Evolutionary conservation across 2,888 invertebrate genomes (phyloP).

Genomic region (Capitulum mitella): DNA sequence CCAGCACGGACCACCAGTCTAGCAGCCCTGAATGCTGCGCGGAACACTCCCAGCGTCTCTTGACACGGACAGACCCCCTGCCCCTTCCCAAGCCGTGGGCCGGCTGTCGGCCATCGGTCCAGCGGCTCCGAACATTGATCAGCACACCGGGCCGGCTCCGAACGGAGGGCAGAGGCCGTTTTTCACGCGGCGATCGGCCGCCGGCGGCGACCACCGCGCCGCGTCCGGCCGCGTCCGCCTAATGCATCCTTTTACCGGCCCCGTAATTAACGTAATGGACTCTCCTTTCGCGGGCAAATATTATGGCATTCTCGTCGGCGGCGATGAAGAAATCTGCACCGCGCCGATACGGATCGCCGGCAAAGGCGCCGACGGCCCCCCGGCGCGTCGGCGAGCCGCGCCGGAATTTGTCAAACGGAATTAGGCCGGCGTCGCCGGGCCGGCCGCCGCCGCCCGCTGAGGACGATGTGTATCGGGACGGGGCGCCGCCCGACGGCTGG

Average conservation of each 20-base stretch:
- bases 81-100: no score
- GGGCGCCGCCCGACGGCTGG: no score
- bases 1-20: no score
- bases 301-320: conserved; percentile 19
- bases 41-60: no score
- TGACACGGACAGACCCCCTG: no score
- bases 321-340: background rate
- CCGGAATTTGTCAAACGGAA: background rate
- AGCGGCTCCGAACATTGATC: no score
- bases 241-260: conserved; percentile 21
- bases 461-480: background rate
- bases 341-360: background rate
- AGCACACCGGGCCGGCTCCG: no score
- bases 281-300: conserved; percentile 12
- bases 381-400: background rate
- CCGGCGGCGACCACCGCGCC: background rate
- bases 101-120: no score
- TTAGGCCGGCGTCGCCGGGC: background rate
- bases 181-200: no score
- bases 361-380: background rate
- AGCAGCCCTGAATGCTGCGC: no score
- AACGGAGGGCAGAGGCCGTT: no score
- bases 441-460: background rate
- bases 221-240: background rate
- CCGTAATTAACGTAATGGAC: conserved; percentile 21